Base-by-base conservation (phyloP, 2,797 vertebrate genomes). In the Pachyuromys duprasi region DNA sequence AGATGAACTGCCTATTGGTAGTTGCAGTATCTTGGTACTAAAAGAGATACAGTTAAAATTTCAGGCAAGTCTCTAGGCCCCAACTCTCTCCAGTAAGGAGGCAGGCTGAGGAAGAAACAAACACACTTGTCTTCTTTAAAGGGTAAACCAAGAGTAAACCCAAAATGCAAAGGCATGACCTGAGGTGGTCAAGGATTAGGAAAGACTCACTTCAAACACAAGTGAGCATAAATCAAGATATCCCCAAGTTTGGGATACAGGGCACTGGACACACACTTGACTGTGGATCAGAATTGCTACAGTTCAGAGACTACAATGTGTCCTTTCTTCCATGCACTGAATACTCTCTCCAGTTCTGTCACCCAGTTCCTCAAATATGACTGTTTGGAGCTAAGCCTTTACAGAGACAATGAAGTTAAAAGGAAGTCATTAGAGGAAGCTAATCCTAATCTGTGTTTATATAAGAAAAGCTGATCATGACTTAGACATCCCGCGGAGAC, bases 81-180 rank as follows among this genome's bases (percentile, higher is more conserved):
- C 28, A 42, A 65, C 53, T 36, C 20, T 39, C 53, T 49, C 28
- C 9, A 36, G 28, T 39, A 0, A 49, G 57, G 31, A 95, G 15
- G 14, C 17, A 45, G 70, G n/a, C n/a, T 22, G 15, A 72, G 2
- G 18, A 33, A 39, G 4, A 31, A 55, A 33, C 7, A 36, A 39
- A 55, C 36, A 31, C 0, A 1, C 14, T 57, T 63, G 24, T 63
- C 15, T 72, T 17, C 33, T 18, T 55, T 69, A 74, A 84, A 15
- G 33, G 0, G n/a, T 33, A 18, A 4, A 15, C 39, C 1, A n/a
- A 31, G 15, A 57, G 9, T 1, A 14, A 74, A 1, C 4, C 33
- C 3, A n/a, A 12, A 74, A 74, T 12, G 42, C 63, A 63, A 28
- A 55, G 14, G 31, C 2, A 8, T 0, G 5, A 9, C 12, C 22